Percentiles rank a stretch among this genome's conserved stretches.
phyloP scores from a whole-genome alignment of 2,888 invertebrate species.

The Polyploca ridens region DNA sequence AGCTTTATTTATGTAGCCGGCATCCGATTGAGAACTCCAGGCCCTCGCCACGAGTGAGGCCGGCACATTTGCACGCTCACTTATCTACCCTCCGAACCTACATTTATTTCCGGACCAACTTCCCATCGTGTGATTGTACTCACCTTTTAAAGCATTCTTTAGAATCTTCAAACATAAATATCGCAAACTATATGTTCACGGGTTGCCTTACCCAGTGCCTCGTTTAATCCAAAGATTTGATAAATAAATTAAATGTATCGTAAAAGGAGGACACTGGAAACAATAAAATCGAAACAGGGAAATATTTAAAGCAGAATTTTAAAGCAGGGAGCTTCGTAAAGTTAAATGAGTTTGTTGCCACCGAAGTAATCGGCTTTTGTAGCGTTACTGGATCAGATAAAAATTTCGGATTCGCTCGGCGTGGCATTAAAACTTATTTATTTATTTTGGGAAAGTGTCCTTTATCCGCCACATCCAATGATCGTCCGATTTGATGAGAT shows the following conservation, averaged over 20 bases:
- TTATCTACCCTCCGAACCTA: slow-evolving; percentile 79
- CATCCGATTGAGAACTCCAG: slow-evolving; percentile 78
- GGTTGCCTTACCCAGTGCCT: slow-evolving; percentile 37
- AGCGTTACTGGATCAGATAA: slow-evolving; percentile 74
- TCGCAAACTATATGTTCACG: slow-evolving; percentile 25
- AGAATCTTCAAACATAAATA: slow-evolving; percentile 17
- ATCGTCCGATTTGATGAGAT: slow-evolving; percentile 5
- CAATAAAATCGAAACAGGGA: slow-evolving; percentile 77
- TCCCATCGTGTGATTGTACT: slow-evolving; percentile 60
- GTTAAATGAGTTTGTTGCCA: slow-evolving; percentile 82
- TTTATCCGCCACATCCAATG: slow-evolving; percentile 10
- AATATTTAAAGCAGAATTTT: slow-evolving; percentile 73
- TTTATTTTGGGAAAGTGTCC: slow-evolving; percentile 22
- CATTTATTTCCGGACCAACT: slow-evolving; percentile 78
- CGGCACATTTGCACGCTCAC: slow-evolving; percentile 70
- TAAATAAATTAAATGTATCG: slow-evolving; percentile 77
- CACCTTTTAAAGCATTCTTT: slow-evolving; percentile 36
- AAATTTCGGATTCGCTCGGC: slow-evolving; percentile 57
- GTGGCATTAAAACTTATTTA: slow-evolving; percentile 40
- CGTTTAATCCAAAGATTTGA: slow-evolving; percentile 65
- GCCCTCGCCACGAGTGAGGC: slow-evolving; percentile 45
- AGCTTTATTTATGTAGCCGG: slow-evolving; percentile 80
- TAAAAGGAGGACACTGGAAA: slow-evolving; percentile 65
- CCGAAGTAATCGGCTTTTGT: slow-evolving; percentile 69
- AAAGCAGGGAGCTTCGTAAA: slow-evolving; percentile 72